Base-by-base conservation (phyloP, 1,140 invertebrate species). In the Achatina immaculata region DNA sequence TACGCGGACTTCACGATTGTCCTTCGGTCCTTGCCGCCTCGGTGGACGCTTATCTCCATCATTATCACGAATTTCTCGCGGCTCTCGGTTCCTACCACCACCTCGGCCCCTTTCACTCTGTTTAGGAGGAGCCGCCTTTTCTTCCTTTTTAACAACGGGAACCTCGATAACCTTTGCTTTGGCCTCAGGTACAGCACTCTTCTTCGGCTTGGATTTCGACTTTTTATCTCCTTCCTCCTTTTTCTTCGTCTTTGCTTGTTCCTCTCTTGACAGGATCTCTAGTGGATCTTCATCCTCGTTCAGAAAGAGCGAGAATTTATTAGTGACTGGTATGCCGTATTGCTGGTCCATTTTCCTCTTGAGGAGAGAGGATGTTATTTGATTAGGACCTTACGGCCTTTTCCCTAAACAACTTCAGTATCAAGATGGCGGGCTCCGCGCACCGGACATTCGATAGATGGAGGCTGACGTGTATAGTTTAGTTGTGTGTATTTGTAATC, bases 301-400 rank as follows among this genome's bases (percentile, higher is more conserved):
- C 91, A 94, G 93, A 90, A 97, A 96, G 91, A 97, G 94, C 91
- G 94, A 95, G 93, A 96, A 98, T 93, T 97, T 95, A 93, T 98
- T 98, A 88, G 94, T 94, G 84, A 96, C 94, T 86, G 95, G 95
- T 91, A 97, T 95, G 90, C 96, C 97, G 94, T 98, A 98, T 89
- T 95, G 93, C 93, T 95, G 95, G 93, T 97, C 96, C 96, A 98
- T 98, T 89, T 89, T 91, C 90, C 90, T 90, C 88, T 89, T 77
- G 77, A 69, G 81, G 68, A 36, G 79, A 87, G 90, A 91, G 90
- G 91, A 91, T 91, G 88, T 82, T 87, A 87, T 89, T 88, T 87
- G 91, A 91, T 91, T 89, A 34, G 78, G 80, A 83, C 83, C 82
- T 88, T 84, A 86, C 86, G 87, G 88, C 90, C 88, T 88, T 85